A percentile compares a stretch with the other conserved stretches of the same genome.
phyloP scores from a whole-genome alignment of 2,113 vertebrate genomes.

The Hypomesus transpacificus region DNA sequence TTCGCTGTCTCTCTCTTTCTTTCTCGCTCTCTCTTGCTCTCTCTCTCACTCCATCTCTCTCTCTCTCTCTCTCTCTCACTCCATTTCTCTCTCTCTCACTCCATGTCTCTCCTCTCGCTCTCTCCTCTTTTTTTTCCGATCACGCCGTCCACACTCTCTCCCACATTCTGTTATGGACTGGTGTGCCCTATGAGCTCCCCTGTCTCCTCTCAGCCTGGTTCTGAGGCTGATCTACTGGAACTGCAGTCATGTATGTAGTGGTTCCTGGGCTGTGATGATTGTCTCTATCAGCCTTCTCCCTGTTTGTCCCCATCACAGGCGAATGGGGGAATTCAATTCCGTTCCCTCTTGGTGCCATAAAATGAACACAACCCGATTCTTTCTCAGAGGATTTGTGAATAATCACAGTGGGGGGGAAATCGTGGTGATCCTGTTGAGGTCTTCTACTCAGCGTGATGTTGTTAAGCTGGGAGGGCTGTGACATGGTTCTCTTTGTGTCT shows the following conservation, averaged over 20 bases:
- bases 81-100: neutral
- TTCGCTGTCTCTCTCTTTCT: neutral
- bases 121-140: conserved; percentile 5
- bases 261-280: no score
- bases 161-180: no score
- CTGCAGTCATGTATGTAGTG: no score
- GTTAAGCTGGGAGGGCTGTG: neutral
- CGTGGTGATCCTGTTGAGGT: neutral
- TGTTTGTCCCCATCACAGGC: no score
- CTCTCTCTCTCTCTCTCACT: neutral
- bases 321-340: no score
- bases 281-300: no score
- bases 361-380: neutral
- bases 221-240: no score
- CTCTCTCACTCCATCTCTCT: neutral
- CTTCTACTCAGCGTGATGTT: neutral
- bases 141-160: no score
- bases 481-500: neutral
- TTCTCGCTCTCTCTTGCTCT: neutral
- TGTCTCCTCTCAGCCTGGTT: no score
- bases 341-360: no score
- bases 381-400: neutral
- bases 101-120: neutral
- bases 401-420: neutral
- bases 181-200: no score